Evolutionary conservation across 2,113 vertebrate genomes (phyloP), one percentile per base, ranked within the genome.

Genomic region (Catharus fuscescens): DNA sequence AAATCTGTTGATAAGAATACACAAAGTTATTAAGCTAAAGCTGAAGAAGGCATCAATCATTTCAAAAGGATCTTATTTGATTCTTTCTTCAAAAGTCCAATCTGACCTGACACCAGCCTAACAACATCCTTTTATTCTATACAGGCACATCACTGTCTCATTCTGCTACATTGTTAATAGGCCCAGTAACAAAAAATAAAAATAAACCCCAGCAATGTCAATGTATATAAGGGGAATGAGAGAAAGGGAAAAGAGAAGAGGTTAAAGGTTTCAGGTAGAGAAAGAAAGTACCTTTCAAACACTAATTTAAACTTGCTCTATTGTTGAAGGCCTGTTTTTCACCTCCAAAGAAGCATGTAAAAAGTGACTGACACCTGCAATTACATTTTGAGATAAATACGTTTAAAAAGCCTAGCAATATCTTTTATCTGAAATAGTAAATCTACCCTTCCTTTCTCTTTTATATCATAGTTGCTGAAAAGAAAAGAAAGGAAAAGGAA

Each of bases 21-120:
- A 69, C 57, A 54, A 81, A 92, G 82, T 83, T 81, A 95, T 95
- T 91, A 90, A 95, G 44, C 60, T 80, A 71, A 81, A 97, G 82
- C 89, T 65, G 14, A 60, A 59, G 60, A 83, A 48, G 32, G 74
- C 81, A 96, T 92, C 92, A 88, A 94, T 96, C 92, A 93, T 74
- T 87, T 60, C 16, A 6, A 89, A 96, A 96, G 70, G 31, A 44
- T 61, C 34, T 59, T 6, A 12, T 86, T 90, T 87, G 59, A 93
- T 94, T 94, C 79, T 93, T 72, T 69, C 69, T 72, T 71, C 64
- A 80, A 90, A 38, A 79, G 52, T 69, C 42, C 76, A 67, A 21
- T 56, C 65, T 80, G 85, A 61, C 86, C 94, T 92, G 90, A 88
- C 80, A 91, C 36, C 31, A 54, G 61, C 56, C 69, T 93, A 82